Evolutionary conservation across 1,140 invertebrate species (phyloP).

Genomic region (Zaprionus ornatus): DNA sequence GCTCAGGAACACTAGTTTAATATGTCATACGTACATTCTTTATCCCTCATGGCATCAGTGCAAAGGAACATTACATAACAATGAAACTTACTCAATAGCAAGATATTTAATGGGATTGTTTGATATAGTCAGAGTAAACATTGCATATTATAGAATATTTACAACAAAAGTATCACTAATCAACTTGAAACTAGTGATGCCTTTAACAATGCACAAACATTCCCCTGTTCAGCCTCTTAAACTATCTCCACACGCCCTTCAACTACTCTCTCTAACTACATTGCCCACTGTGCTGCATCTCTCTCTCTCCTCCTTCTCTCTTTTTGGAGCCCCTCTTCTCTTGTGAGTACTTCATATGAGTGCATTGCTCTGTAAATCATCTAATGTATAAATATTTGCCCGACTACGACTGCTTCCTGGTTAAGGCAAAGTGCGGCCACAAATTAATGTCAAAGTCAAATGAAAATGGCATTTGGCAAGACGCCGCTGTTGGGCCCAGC

Average conservation of each 20-base stretch:
- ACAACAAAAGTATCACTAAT: not conserved
- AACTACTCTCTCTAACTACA: not conserved
- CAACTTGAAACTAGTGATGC: not conserved
- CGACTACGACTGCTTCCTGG: conserved; percentile 69
- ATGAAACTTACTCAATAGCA: not conserved
- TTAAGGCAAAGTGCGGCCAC: conserved; percentile 73
- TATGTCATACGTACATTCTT: too few species aligned
- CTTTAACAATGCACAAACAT: not conserved
- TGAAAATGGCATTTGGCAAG: conserved; percentile 75
- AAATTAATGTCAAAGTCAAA: conserved; percentile 82
- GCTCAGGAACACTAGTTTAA: too few species aligned
- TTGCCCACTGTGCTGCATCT: not conserved
- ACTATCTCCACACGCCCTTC: not conserved
- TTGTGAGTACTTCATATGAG: conserved; percentile 17
- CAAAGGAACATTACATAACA: fast-evolving
- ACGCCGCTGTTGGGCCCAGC: conserved; percentile 8
- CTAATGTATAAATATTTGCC: conserved; percentile 53
- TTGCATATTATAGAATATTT: not conserved
- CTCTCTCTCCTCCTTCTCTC: not conserved
- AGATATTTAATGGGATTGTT: not conserved
- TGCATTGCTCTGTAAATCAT: conserved; percentile 52
- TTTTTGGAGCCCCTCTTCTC: not conserved
- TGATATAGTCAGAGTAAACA: not conserved
- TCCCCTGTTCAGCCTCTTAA: not conserved
- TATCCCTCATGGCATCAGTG: too few species aligned